Percentiles rank a stretch among this genome's conserved stretches.
These are phyloP conservation scores for Physocephala rufipes DNA, from an alignment of 2,888 invertebrate genomes.

Conservation along the genomic window DNA sequence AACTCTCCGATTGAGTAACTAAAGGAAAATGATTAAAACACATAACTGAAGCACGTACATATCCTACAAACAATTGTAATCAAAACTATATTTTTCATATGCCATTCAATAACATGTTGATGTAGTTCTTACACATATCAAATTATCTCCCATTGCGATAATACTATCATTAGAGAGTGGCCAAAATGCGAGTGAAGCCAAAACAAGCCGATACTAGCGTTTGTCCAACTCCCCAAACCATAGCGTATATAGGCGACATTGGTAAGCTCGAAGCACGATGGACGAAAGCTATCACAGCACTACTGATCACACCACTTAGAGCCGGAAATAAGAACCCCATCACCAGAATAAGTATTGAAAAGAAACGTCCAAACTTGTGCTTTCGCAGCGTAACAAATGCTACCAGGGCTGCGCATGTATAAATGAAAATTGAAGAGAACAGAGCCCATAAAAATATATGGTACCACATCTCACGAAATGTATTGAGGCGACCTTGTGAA, in stretches of 20 bases:
- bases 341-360: conserved; percentile 85
- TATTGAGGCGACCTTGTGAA: conserved; percentile 73
- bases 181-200: conserved; percentile 92
- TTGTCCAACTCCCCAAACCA: conserved; percentile 95
- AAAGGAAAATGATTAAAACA: conserved; percentile 9
- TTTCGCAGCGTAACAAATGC: conserved; percentile 91
- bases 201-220: conserved; percentile 88
- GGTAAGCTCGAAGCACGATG: conserved; percentile 88
- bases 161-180: conserved; percentile 78
- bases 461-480: conserved; percentile 95
- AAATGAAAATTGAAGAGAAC: conserved; percentile 92
- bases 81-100: conserved; percentile 6
- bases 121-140: no score
- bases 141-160: background rate
- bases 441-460: conserved; percentile 95
- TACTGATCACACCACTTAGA: conserved; percentile 87
- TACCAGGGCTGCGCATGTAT: conserved; percentile 88
- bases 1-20: background rate
- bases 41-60: conserved; percentile 4
- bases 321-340: conserved; percentile 91
- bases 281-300: conserved; percentile 93
- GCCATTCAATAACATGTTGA: background rate
- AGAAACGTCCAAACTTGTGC: conserved; percentile 95
- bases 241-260: conserved; percentile 91
- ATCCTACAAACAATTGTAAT: conserved; percentile 13